Base-by-base conservation (phyloP, 1,140 invertebrate genomes). In the Drosophila triauraria region DNA sequence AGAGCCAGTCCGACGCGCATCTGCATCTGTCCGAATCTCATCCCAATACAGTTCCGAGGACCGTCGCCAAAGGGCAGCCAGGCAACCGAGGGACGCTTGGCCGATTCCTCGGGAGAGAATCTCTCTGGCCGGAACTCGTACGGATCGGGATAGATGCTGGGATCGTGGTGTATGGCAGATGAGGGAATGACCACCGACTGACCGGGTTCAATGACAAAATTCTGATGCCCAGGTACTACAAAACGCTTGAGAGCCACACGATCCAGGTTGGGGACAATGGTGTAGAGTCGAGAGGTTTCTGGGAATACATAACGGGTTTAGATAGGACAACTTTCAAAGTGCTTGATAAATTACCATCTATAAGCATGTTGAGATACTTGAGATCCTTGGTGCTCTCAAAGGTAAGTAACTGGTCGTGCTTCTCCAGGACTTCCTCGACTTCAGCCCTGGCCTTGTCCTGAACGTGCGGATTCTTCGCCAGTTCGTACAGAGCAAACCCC, bases 11-110 rank as follows among this genome's bases (percentile, higher is more conserved):
- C 93, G 1, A 93, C 58, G 53, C 92, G 85, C 6, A 91, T 81
- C 57, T 93, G 93, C 83, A 94, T 91, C 40, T 92, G 76, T 1
- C 91, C 94, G 69, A 94, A 93, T 57, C 93, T 71, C 35, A 80
- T 54, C 0, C 94, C 94, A 63, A 94, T 93, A 75, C 93, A 94
- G 81, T 93, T 93, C 20, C 93, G 92, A 7, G 94, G 94, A 47
- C 94, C 94, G 70, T 94, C 94, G 15, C 96, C 96, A 82, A 98
- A 98, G 2, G 95, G 94, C 20, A 95, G 75, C 83, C 94, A 95
- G 2, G 92, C 82, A 48, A 91, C 93, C 0, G 93, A 93, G 47
- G 92, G 80, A 35, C 92, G 84, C 20, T 91, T 78, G 0, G 76
- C 78, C 56, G 93, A 93, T 30, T 93, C 83, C 50, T 93, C 93